Evolutionary conservation across 2,797 vertebrate genomes (phyloP), one percentile per base, ranked within the genome.

Genomic region (Todus mexicanus): DNA sequence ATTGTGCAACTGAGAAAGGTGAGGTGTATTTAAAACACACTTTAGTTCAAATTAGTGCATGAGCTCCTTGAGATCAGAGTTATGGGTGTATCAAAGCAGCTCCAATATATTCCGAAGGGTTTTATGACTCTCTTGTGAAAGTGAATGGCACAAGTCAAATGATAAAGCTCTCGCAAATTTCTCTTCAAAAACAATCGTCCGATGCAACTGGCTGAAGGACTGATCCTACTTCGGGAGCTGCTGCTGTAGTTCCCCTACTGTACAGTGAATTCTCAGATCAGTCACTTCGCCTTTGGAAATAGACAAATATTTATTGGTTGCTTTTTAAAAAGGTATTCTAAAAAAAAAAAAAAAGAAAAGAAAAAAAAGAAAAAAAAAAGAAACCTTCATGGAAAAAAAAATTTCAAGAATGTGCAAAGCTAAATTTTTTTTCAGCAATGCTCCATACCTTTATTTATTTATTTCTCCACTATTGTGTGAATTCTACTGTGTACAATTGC

Each of bases 351-450:
- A n/a, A n/a, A n/a, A n/a, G n/a, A n/a, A n/a, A n/a, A n/a, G n/a
- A n/a, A n/a, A n/a, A n/a, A n/a, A n/a, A n/a, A n/a, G n/a, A n/a
- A n/a, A n/a, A n/a, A n/a, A n/a, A n/a, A n/a, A n/a, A n/a, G n/a
- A n/a, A n/a, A n/a, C n/a, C n/a, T n/a, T 10, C 1, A 1, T 29
- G 38, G 47, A 20, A 59, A 81, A 61, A 50, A 3, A 1, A 10
- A 1, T 3, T 8, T 74, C 23, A 64, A 47, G n/a, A 79, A 31
- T 33, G 20, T 35, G 10, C 15, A 59, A 87, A 92, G 19, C 27
- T 22, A 35, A 79, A 48, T 37, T 61, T 75, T 87, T 29, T 57
- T 91, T 94, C 40, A 87, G n/a, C 11, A 42, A 2, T 56, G 21
- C 7, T 64, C 56, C 18, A 7, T 68, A 14, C n/a, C n/a, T n/a